phyloP scores from a whole-genome alignment of 2,113 vertebrate genomes.

The Oxyruncus cristatus region DNA sequence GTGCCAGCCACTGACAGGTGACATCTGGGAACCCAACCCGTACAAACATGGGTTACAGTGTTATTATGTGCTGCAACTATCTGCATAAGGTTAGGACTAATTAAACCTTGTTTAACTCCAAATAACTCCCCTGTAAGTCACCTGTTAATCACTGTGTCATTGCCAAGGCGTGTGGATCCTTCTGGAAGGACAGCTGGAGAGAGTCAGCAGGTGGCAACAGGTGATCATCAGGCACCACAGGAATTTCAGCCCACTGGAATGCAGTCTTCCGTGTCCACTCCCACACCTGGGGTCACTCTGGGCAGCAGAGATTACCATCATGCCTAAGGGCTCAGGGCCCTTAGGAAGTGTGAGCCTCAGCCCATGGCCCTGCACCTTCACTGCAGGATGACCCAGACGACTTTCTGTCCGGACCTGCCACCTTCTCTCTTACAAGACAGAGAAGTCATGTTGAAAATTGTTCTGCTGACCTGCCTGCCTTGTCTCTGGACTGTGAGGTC shows the following conservation, averaged over 20 bases:
- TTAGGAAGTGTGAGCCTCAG: neutral
- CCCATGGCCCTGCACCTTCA: accelerated
- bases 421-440: neutral
- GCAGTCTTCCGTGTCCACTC: accelerated
- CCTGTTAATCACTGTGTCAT: accelerated
- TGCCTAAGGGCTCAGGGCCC: neutral
- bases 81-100: neutral
- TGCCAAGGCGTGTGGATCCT: neutral
- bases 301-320: neutral
- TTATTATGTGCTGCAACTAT: neutral
- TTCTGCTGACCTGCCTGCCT: neutral
- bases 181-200: neutral
- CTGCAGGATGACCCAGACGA: neutral
- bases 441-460: neutral
- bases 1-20: neutral
- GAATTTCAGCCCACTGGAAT: neutral
- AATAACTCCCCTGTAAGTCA: neutral
- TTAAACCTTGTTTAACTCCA: neutral
- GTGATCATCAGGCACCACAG: accelerated
- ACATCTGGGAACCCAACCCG: neutral
- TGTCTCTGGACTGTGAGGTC: neutral
- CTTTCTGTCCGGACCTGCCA: neutral
- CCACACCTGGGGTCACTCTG: neutral
- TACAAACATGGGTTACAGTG: neutral
- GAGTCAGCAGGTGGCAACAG: neutral